Percentiles rank a stretch among this genome's conserved stretches.
These are phyloP conservation scores for Acyrthosiphon pisum DNA, from an alignment of 1,140 invertebrate species.

Conservation along the genomic window DNA sequence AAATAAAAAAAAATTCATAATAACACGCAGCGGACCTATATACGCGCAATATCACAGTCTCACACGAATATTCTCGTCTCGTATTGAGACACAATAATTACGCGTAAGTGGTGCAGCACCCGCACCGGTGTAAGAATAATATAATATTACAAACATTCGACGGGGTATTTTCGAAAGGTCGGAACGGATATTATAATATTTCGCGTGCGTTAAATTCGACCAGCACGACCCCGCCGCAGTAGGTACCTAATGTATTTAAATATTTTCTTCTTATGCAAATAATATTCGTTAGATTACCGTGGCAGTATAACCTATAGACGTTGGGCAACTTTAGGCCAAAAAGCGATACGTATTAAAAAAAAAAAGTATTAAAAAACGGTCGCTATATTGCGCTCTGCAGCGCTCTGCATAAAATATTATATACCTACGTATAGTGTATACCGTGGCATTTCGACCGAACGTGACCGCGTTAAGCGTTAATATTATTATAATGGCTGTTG, in stretches of 20 bases:
- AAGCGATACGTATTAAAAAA: background rate
- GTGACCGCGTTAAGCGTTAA: background rate
- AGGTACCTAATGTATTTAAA: background rate
- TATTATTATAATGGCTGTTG: background rate
- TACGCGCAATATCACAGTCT: background rate
- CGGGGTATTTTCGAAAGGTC: background rate
- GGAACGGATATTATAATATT: background rate
- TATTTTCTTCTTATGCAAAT: background rate
- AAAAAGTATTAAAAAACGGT: background rate
- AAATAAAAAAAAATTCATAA: background rate
- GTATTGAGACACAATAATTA: background rate
- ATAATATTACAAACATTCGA: no score
- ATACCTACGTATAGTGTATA: background rate
- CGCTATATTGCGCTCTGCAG: background rate
- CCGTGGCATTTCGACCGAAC: background rate
- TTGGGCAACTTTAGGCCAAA: background rate
- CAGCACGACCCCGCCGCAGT: background rate
- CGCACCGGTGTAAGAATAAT: background rate
- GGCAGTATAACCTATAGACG: background rate
- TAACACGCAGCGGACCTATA: background rate
- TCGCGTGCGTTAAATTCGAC: background rate
- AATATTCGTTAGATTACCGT: background rate
- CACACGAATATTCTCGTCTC: slow-evolving; percentile 20
- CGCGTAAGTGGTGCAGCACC: background rate
- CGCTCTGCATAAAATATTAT: background rate